Evolutionary conservation across 2,888 invertebrate species (phyloP).

Genomic region (Philopedon plagiatum): DNA sequence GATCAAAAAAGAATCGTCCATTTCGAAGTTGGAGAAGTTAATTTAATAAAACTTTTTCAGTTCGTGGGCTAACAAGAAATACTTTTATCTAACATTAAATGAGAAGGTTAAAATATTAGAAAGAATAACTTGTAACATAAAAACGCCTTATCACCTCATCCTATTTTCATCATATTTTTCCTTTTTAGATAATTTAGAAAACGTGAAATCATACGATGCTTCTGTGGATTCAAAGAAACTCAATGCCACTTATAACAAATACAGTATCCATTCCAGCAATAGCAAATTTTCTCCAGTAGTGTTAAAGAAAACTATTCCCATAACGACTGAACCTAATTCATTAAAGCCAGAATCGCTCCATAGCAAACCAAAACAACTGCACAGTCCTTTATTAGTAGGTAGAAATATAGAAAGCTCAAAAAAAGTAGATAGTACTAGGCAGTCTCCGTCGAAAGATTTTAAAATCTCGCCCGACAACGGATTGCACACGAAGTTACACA

Average conservation of each 20-base stretch:
- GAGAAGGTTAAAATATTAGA: too few relatives aligned
- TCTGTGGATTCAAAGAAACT: constrained; percentile 23
- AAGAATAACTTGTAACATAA: too few relatives aligned
- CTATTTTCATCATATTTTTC: neutral
- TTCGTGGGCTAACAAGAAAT: too few relatives aligned
- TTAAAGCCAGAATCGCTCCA: constrained; percentile 33
- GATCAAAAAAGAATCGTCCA: too few relatives aligned
- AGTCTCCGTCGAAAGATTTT: constrained; percentile 50
- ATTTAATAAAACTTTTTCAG: too few relatives aligned
- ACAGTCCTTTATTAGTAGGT: constrained; percentile 64
- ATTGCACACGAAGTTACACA: constrained; percentile 53
- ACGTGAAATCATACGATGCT: constrained; percentile 33
- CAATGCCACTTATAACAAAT: constrained; percentile 45
- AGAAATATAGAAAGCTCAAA: constrained; percentile 32
- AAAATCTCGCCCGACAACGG: constrained; percentile 49
- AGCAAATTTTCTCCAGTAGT: constrained; percentile 58
- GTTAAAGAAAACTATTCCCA: constrained; percentile 56
- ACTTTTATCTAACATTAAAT: too few relatives aligned
- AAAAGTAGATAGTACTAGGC: constrained; percentile 8
- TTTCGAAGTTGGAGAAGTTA: too few relatives aligned
- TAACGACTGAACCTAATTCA: constrained; percentile 51
- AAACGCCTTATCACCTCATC: too few relatives aligned
- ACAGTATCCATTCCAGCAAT: constrained; percentile 39
- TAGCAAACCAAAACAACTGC: constrained; percentile 57
- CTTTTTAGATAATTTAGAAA: constrained; percentile 46